Conservation (phyloP, 2,113 vertebrate genomes). For the Nanorana parkeri region DNA sequence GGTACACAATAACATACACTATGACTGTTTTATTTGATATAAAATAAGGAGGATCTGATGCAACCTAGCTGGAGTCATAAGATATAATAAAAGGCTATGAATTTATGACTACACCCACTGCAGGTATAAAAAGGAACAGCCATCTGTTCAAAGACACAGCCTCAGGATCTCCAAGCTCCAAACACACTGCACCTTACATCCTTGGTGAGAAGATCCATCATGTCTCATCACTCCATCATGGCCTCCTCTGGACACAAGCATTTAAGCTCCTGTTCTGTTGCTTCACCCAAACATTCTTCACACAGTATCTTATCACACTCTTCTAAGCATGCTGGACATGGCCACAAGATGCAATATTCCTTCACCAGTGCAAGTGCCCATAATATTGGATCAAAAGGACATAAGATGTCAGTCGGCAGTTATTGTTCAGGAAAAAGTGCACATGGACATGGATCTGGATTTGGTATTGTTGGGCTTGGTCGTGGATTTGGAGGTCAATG, state of each 20-base stretch:
- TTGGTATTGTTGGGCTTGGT: background rate
- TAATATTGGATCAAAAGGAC: conserved; percentile 58
- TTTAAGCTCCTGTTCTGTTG: conserved; percentile 42
- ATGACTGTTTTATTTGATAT: conserved; percentile 31
- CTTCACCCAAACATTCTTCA: conserved; percentile 17
- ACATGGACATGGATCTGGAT: conserved; percentile 15
- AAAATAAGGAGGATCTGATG: conserved; percentile 25
- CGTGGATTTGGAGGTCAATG: conserved; percentile 40
- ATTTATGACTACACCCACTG: conserved; percentile 15
- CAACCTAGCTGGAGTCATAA: background rate
- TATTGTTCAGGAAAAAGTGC: conserved; percentile 21
- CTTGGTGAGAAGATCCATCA: background rate
- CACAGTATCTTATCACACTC: conserved; percentile 14
- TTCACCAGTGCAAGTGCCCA: conserved; percentile 34
- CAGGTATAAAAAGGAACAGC: conserved; percentile 24
- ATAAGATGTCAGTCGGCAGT: conserved; percentile 66
- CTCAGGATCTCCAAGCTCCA: background rate
- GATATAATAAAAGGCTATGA: conserved; percentile 33
- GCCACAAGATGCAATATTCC: background rate
- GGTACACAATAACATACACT: background rate
- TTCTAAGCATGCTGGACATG: conserved; percentile 4
- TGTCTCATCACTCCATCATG: conserved; percentile 33
- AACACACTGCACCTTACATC: background rate
- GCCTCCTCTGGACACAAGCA: conserved; percentile 33
- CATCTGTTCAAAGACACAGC: background rate